Base-by-base conservation (phyloP, 2,113 vertebrate species). In the Gymnogyps californianus region DNA sequence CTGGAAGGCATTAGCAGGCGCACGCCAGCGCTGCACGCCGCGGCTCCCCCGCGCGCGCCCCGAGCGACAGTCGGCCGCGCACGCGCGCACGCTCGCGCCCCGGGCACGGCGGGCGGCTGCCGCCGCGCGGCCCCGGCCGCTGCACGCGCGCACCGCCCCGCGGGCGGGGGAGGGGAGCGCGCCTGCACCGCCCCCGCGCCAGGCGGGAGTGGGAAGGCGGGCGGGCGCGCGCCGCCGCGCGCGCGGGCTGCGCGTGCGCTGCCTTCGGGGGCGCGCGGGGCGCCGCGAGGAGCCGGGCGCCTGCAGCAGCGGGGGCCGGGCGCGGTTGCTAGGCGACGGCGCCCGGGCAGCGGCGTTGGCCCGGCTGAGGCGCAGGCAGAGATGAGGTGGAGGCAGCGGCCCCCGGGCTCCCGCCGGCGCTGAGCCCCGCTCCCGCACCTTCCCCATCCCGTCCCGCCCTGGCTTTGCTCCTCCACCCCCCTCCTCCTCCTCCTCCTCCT, bases 261-360 rank as follows among this genome's bases (percentile, higher is more conserved):
- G 64, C 36, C 67, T 9, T 3, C 64, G 72, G 55, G 80, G 49
- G 47, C 80, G 61, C 88, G 54, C 87, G 19, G 36, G 38, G 47
- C 22, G 34, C 76, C 66, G 67, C 49, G 24, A 58, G 36, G 32
- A 51, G 64, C 34, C 55, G 36, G 44, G 38, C 36, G 74, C 24
- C 57, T 28, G 75, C 76, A 26, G 87, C 51, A n/a, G 92, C 57
- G 65, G 78, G 91, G 94, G 81, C 84, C 11, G 77, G 55, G 94
- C 64, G 78, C 87, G 52, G 96, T 95, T 95, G 95, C 96, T 81
- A 95, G 55, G 96, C 62, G 76, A 97, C 94, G 66, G 67, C 91
- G 94, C 92, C 89, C 75, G 91, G 80, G 91, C 89, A 57, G 78
- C 78, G 52, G 78, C 61, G 78, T 10, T 11, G 94, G 95, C 86